Evolutionary conservation across 2,888 invertebrate species (phyloP), one percentile per base, ranked within the genome.

Genomic region (Trilocha varians): DNA sequence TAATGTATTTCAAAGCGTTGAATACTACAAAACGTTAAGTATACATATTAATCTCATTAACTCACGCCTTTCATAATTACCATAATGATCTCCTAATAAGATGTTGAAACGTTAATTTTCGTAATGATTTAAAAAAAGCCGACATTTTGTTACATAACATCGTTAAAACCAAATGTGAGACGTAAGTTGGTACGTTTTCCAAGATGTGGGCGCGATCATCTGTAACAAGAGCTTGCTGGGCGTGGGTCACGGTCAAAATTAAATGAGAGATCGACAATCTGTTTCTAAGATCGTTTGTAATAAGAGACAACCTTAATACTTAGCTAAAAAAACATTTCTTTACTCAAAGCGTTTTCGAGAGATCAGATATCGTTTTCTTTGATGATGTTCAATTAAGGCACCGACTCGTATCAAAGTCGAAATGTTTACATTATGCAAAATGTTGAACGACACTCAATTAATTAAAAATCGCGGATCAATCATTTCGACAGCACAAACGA

Each of bases 161-260:
- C 25, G 34, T 39, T 17, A 39, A 39, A 17, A 16, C 39, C 33
- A 33, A 33, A 33, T n/a, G 33, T 16, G 39, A 9, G 32, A 36
- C 16, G 34, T 34, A 39, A 32, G 39, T 39, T 34, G 33, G 17
- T 33, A 39, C 39, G 34, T 39, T 39, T 39, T 39, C 39, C 34
- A 14, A 18, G 34, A 43, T 45, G 59, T 59, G 58, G 57, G 58
- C 52, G 53, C 46, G 46, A 44, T 47, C 43, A 34, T 36, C 38
- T 34, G 49, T 45, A 48, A 53, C 48, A 47, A 49, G 46, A 45
- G 40, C 35, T 17, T 18, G 25, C 25, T 25, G 34, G n/a, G 16
- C 45, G 39, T 34, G 46, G 58, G 58, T 58, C 58, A 59, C 47
- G 59, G 59, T 42, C 43, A 45, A 34, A 40, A 18, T 32, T 35